A percentile compares a stretch with the other conserved stretches of the same genome.
phyloP scores from a whole-genome alignment of 2,797 vertebrate species.

The Atherinosoma microstoma region DNA sequence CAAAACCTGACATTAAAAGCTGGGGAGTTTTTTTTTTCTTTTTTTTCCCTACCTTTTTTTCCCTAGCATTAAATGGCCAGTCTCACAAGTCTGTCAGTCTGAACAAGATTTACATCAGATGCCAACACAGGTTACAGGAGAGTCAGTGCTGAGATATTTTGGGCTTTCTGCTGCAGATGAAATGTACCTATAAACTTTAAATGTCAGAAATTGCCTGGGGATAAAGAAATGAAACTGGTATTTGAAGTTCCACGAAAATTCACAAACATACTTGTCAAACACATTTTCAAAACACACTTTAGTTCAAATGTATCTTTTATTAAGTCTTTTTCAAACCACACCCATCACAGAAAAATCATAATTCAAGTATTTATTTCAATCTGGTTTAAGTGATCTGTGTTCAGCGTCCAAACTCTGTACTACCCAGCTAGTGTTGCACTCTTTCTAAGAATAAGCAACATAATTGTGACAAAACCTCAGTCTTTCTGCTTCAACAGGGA shows the following conservation, averaged over 20 bases:
- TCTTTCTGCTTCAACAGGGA: background rate
- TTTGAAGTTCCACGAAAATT: slow-evolving; percentile 29
- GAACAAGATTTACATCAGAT: slow-evolving; percentile 60
- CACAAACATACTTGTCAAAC: slow-evolving; percentile 20
- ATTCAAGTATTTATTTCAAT: background rate
- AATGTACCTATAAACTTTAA: slow-evolving; percentile 56
- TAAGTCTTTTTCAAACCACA: slow-evolving; percentile 24
- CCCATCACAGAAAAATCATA: background rate
- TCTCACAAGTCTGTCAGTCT: slow-evolving; percentile 53
- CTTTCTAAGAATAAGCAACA: background rate
- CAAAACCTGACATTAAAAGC: slow-evolving; percentile 83
- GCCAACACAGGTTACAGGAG: slow-evolving; percentile 29
- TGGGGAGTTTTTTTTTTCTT: slow-evolving; percentile 49
- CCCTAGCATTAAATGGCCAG: slow-evolving; percentile 53
- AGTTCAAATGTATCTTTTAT: slow-evolving; percentile 13
- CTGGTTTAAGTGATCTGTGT: background rate
- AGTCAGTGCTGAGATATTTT: slow-evolving; percentile 46
- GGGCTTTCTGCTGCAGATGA: slow-evolving; percentile 44
- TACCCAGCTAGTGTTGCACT: background rate
- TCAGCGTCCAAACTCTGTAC: background rate
- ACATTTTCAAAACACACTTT: slow-evolving; percentile 19
- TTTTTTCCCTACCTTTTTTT: background rate
- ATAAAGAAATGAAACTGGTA: slow-evolving; percentile 31
- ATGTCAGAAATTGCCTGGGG: slow-evolving; percentile 56
- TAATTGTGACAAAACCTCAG: background rate